phyloP scores from a whole-genome alignment of 1,140 invertebrate genomes.

The Ylistrum balloti region DNA sequence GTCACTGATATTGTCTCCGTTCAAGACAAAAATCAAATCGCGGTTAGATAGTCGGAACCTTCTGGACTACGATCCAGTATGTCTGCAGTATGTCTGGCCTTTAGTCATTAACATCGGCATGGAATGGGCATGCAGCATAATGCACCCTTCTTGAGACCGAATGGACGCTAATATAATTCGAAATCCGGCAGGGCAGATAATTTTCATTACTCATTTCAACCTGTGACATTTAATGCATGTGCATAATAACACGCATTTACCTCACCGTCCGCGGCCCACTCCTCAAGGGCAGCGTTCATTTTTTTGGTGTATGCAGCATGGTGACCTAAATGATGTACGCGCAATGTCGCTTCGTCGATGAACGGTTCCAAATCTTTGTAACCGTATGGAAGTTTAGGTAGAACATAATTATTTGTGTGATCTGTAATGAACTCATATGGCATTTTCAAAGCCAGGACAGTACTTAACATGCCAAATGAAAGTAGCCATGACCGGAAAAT shows the following conservation, averaged over 20 bases:
- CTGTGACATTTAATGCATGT: no score
- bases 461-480: neutral
- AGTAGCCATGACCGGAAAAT: neutral
- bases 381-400: conserved; percentile 70
- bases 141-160: no score
- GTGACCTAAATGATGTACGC: conserved; percentile 74
- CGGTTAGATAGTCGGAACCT: no score
- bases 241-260: neutral
- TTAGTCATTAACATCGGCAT: no score
- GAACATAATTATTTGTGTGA: conserved; percentile 59
- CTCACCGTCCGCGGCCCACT: conserved; percentile 66
- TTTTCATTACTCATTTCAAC: no score
- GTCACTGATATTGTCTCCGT: no score
- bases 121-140: no score
- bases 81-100: no score
- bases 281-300: conserved; percentile 70
- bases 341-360: conserved; percentile 72
- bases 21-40: no score
- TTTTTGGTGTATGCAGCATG: conserved; percentile 74
- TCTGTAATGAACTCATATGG: neutral
- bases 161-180: no score
- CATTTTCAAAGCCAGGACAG: neutral
- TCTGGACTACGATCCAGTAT: no score
- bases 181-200: no score
- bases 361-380: conserved; percentile 74